phyloP scores from a whole-genome alignment of 2,797 vertebrate species.

The Garrulus glandarius region DNA sequence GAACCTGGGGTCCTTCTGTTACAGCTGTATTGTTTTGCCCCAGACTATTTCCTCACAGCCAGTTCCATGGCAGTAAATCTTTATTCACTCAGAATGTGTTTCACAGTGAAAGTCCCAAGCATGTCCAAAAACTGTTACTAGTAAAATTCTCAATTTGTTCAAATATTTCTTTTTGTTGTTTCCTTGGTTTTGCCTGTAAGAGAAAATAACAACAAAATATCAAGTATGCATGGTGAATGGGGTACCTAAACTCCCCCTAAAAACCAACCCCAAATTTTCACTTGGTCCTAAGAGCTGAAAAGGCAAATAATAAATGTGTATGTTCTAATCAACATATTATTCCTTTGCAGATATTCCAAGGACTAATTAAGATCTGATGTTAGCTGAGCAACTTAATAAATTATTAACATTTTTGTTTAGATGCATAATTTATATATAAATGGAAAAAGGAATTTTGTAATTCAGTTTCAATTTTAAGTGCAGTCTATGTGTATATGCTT shows the following conservation, averaged over 20 bases:
- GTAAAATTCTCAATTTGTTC: background rate
- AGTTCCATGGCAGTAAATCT: background rate
- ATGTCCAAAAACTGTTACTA: background rate
- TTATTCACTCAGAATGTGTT: background rate
- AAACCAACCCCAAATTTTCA: background rate
- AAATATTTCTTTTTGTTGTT: background rate
- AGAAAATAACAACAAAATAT: background rate
- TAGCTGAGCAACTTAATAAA: slow-evolving; percentile 44
- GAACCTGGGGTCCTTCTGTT: background rate
- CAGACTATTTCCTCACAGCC: background rate
- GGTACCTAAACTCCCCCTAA: background rate
- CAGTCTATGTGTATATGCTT: background rate
- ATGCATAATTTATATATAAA: slow-evolving; percentile 57
- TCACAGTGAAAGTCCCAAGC: background rate
- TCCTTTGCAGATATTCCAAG: slow-evolving; percentile 5
- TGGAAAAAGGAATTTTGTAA: slow-evolving; percentile 9
- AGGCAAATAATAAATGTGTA: background rate
- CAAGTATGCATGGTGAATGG: background rate
- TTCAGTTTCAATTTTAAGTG: slow-evolving; percentile 24
- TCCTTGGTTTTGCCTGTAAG: background rate
- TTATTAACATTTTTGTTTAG: slow-evolving; percentile 47
- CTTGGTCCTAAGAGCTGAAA: background rate
- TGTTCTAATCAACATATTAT: slow-evolving; percentile 17
- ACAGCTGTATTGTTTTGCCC: background rate
- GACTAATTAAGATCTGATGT: slow-evolving; percentile 27